phyloP scores from a whole-genome alignment of 1,140 invertebrate genomes.

The Paraescarpia echinospica region DNA sequence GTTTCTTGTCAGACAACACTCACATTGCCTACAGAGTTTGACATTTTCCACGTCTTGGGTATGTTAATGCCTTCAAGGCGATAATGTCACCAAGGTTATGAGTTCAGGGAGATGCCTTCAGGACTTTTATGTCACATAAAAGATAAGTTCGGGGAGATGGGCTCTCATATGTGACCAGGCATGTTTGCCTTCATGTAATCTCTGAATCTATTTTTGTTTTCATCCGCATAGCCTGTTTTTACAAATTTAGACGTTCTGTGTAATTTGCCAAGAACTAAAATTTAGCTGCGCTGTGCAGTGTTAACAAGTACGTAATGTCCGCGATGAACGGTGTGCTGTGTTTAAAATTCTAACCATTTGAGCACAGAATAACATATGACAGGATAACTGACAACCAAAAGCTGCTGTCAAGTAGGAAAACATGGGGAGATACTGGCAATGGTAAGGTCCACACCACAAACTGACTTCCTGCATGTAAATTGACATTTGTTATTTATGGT shows the following conservation, averaged over 20 bases:
- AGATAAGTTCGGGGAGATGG: not conserved
- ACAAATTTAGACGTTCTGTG: too few species aligned
- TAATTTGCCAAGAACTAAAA: not conserved
- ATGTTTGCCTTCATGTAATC: not conserved
- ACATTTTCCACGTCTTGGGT: slow-evolving; percentile 43
- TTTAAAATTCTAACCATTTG: too few species aligned
- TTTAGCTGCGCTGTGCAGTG: not conserved
- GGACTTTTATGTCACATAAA: not conserved
- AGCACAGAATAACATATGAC: too few species aligned
- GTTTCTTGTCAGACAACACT: slow-evolving; percentile 45
- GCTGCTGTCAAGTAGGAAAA: too few species aligned
- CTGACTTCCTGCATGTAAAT: too few species aligned
- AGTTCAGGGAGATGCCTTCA: not conserved
- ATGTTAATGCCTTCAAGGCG: slow-evolving; percentile 9
- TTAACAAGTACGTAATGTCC: not conserved
- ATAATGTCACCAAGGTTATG: not conserved
- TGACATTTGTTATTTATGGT: too few species aligned
- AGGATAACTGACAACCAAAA: too few species aligned
- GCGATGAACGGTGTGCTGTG: too few species aligned
- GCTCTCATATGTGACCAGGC: not conserved
- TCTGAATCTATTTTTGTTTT: too few species aligned
- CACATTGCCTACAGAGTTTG: slow-evolving; percentile 46
- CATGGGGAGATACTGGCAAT: too few species aligned
- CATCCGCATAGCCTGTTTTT: too few species aligned
- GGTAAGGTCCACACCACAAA: too few species aligned